Evolutionary conservation across 1,140 invertebrate species (phyloP).

Genomic region (Luehdorfia chinensis): DNA sequence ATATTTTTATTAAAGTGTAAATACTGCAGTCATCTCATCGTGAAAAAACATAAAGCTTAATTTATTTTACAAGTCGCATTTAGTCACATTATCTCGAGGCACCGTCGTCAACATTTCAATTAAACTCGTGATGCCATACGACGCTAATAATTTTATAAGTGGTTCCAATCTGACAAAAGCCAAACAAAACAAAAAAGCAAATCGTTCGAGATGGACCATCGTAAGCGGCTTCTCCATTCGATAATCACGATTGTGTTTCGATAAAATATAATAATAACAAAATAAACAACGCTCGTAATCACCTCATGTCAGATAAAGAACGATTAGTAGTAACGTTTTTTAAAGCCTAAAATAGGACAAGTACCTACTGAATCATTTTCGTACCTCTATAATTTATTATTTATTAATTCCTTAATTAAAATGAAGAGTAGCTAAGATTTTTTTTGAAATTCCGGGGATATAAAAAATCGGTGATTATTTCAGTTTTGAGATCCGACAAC

Average conservation of each 20-base stretch:
- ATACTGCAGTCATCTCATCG: too few relatives aligned
- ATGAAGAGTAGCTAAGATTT: too few relatives aligned
- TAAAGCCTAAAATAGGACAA: background rate
- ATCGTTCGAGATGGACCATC: constrained; percentile 32
- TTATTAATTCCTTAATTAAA: too few relatives aligned
- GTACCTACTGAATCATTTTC: too few relatives aligned
- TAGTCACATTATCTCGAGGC: background rate
- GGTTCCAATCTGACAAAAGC: constrained; percentile 25
- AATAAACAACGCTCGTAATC: constrained; percentile 70
- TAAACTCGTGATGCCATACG: constrained; percentile 17
- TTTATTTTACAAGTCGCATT: background rate
- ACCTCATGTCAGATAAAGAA: constrained; percentile 60
- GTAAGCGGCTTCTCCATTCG: constrained; percentile 40
- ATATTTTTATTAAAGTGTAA: too few relatives aligned
- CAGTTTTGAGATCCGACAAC: too few relatives aligned
- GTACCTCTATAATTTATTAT: too few relatives aligned
- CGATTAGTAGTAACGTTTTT: constrained; percentile 28
- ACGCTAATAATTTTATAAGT: constrained; percentile 25
- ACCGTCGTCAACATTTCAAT: constrained; percentile 3
- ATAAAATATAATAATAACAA: constrained; percentile 74
- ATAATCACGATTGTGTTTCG: constrained; percentile 75
- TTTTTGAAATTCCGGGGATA: too few relatives aligned
- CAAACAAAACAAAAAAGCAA: constrained; percentile 30
- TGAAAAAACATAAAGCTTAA: too few relatives aligned
- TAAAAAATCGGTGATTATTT: too few relatives aligned